Percentiles rank a stretch among this genome's conserved stretches.
phyloP scores from a whole-genome alignment of 2,113 vertebrate species.

The Serinus canaria region DNA sequence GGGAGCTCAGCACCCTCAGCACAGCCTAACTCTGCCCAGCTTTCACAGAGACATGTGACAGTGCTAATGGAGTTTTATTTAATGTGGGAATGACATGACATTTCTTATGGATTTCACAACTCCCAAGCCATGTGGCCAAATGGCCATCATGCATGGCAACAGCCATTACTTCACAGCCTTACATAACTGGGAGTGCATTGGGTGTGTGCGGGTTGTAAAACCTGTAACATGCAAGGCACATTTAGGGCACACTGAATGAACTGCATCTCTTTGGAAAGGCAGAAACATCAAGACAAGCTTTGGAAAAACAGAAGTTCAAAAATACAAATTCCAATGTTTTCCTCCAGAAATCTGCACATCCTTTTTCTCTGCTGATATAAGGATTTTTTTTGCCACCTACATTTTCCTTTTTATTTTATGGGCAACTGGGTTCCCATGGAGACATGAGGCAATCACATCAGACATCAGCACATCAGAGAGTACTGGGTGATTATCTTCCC shows the following conservation, averaged over 20 bases:
- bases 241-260: background rate
- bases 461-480: background rate
- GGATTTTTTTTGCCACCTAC: fast-evolving
- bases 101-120: background rate
- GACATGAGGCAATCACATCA: background rate
- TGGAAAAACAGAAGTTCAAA: background rate
- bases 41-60: background rate
- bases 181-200: background rate
- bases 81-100: background rate
- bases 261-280: background rate
- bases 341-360: background rate
- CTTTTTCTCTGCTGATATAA: background rate
- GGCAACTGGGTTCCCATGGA: background rate
- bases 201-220: background rate
- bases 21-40: background rate
- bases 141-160: fast-evolving
- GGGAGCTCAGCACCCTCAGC: background rate
- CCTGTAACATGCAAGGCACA: background rate
- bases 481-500: background rate
- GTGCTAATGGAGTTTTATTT: background rate
- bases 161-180: background rate
- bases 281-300: background rate
- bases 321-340: background rate
- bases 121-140: background rate
- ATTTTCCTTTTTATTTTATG: background rate